phyloP scores from a whole-genome alignment of 2,797 vertebrate species.

The Strix occidentalis region DNA sequence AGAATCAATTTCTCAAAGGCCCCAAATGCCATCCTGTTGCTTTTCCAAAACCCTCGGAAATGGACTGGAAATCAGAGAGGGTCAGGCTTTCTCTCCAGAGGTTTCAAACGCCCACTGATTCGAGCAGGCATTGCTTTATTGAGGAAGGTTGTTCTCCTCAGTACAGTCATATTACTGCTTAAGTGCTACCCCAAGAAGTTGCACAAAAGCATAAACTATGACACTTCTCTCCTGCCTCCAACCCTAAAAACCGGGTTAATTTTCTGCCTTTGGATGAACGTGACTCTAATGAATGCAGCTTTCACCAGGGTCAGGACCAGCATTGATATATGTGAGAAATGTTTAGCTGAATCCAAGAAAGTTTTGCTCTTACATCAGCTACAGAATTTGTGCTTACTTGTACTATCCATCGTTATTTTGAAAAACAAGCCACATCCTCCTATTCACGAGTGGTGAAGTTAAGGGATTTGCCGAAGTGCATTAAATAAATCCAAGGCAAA shows the following conservation, averaged over 20 bases:
- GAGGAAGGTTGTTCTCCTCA: not conserved
- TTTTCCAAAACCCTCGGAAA: slow-evolving; percentile 26
- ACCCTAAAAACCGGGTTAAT: not conserved
- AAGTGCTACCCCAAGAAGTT: not conserved
- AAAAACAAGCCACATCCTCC: not conserved
- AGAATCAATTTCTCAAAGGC: slow-evolving; percentile 63
- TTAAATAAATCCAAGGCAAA: not conserved
- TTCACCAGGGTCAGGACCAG: not conserved
- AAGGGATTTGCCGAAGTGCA: not conserved
- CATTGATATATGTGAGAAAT: not conserved
- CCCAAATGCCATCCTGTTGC: not conserved
- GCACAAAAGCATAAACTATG: not conserved
- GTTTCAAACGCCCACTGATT: not conserved
- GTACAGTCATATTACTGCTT: not conserved
- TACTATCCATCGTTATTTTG: not conserved
- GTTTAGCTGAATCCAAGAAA: not conserved
- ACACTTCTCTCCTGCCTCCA: not conserved
- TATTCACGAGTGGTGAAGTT: not conserved
- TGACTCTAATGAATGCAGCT: not conserved
- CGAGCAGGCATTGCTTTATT: not conserved
- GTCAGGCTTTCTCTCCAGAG: not conserved
- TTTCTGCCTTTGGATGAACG: not conserved
- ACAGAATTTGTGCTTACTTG: not conserved
- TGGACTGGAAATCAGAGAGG: slow-evolving; percentile 22
- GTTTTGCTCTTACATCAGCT: not conserved